Evolutionary conservation across 2,888 invertebrate species (phyloP).

Genomic region (Torymus auratus): DNA sequence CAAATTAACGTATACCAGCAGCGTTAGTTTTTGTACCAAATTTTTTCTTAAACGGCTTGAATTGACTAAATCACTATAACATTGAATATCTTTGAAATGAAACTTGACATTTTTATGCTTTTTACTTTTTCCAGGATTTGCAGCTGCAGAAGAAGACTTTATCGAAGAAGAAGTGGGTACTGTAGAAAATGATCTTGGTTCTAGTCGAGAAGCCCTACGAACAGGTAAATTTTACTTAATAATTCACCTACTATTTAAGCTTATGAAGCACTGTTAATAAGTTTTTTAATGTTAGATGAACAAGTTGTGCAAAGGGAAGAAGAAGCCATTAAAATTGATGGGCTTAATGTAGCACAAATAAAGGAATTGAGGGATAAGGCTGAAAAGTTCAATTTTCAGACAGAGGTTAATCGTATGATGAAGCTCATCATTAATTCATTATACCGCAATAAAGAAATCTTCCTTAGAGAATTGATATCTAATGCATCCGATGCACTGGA

Average conservation of each 20-base stretch:
- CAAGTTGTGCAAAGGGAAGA: slow-evolving; percentile 94
- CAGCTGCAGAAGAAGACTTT: slow-evolving; percentile 75
- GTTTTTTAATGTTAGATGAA: slow-evolving; percentile 81
- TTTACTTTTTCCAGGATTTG: slow-evolving; percentile 66
- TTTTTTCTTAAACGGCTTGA: no score
- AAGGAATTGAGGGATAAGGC: slow-evolving; percentile 93
- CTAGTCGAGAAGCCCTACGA: slow-evolving; percentile 91
- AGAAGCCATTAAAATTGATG: slow-evolving; percentile 97
- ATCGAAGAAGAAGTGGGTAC: slow-evolving; percentile 79
- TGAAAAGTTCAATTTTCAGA: slow-evolving; percentile 94
- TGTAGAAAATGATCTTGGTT: slow-evolving; percentile 88
- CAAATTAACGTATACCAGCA: no score
- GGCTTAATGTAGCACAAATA: slow-evolving; percentile 94
- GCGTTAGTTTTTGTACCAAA: no score
- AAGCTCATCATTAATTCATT: slow-evolving; percentile 99
- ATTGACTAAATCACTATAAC: no score
- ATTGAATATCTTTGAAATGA: background rate
- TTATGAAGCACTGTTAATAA: background rate
- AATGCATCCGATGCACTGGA: slow-evolving; percentile 99
- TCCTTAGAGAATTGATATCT: slow-evolving; percentile 97
- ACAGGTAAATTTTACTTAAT: slow-evolving; percentile 82
- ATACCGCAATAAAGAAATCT: slow-evolving; percentile 99
- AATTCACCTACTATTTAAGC: slow-evolving; percentile 62
- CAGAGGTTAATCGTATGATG: slow-evolving; percentile 99
- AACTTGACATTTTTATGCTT: background rate